Percentiles rank a stretch among this genome's conserved stretches.
Conservation (phyloP, 2,888 invertebrate genomes). For the Chloromyia formosa region DNA sequence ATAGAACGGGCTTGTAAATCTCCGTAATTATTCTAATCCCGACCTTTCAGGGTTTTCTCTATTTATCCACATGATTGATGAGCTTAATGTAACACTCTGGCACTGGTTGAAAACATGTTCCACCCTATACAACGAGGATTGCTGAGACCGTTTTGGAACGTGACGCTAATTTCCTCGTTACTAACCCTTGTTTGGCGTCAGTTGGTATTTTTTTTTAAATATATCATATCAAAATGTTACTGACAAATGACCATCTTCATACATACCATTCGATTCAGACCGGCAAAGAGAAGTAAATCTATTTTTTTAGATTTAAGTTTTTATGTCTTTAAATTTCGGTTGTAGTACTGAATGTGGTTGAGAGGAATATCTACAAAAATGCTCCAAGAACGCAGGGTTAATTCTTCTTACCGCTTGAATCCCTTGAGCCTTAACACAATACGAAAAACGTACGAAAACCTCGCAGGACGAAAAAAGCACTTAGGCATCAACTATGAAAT, state of each 20-base stretch:
- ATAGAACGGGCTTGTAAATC: slow-evolving; percentile 18
- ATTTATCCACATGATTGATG: slow-evolving; percentile 43
- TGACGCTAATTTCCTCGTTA: background rate
- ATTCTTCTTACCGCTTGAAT: background rate
- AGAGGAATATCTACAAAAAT: no score
- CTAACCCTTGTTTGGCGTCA: slow-evolving; percentile 21
- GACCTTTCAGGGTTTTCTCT: slow-evolving; percentile 28
- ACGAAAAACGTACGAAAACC: background rate
- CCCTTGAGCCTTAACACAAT: background rate
- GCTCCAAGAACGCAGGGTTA: background rate
- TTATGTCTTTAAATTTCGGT: no score
- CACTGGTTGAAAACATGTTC: slow-evolving; percentile 13
- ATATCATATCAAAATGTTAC: background rate
- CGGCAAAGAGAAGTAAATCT: no score
- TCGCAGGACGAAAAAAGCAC: slow-evolving; percentile 16
- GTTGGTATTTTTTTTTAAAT: background rate
- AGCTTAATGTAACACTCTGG: slow-evolving; percentile 27
- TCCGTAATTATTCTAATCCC: slow-evolving; percentile 41
- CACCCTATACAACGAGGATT: background rate
- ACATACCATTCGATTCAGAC: no score
- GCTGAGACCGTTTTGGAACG: background rate
- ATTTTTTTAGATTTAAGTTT: no score
- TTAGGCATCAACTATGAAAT: slow-evolving; percentile 8
- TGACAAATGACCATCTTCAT: background rate
- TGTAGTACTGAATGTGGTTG: no score